Evolutionary conservation across 2,888 invertebrate species (phyloP), one percentile per base, ranked within the genome.

Genomic region (Dinocampus coccinellae): DNA sequence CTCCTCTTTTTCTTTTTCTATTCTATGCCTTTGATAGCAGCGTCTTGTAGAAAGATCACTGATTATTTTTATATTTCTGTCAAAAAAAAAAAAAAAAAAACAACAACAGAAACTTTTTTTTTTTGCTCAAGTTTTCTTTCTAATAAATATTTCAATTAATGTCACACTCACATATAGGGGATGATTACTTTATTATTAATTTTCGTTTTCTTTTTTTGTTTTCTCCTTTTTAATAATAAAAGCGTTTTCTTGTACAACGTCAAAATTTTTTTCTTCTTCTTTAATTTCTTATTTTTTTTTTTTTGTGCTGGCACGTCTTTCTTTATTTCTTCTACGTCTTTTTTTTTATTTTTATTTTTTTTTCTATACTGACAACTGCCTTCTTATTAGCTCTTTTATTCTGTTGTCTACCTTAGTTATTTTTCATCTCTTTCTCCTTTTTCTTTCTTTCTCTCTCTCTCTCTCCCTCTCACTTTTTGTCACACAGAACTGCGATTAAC

Each of bases 111-210:
- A n/a, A n/a, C n/a, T n/a, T n/a, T n/a, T n/a, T n/a, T n/a, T n/a
- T n/a, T n/a, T n/a, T n/a, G n/a, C n/a, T 29, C 29, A 4, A 29
- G 29, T 29, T 7, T 29, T n/a, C 0, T n/a, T 57, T 42, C 34
- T 26, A 55, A n/a, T n/a, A 58, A n/a, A 47, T n/a, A 47, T 47
- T 47, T 9, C 47, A 47, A 47, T 39, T 57, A 26, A 53, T 62
- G 22, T 62, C 20, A 33, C 24, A 53, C n/a, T 16, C 53, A 16
- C 42, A 47, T 9, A 47, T 3, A 16, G 7, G 47, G 6, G 0
- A 47, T 20, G 13, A 11, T 1, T 42, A 47, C 4, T 29, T 29
- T 29, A 4, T 29, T 29, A 29, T 29, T 29, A 4, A 29, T 29
- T 29, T 29, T n/a, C n/a, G n/a, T n/a, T n/a, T 4, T 29, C 7